phyloP scores from a whole-genome alignment of 2,797 vertebrate species.

The Sebastes hubbsi region DNA sequence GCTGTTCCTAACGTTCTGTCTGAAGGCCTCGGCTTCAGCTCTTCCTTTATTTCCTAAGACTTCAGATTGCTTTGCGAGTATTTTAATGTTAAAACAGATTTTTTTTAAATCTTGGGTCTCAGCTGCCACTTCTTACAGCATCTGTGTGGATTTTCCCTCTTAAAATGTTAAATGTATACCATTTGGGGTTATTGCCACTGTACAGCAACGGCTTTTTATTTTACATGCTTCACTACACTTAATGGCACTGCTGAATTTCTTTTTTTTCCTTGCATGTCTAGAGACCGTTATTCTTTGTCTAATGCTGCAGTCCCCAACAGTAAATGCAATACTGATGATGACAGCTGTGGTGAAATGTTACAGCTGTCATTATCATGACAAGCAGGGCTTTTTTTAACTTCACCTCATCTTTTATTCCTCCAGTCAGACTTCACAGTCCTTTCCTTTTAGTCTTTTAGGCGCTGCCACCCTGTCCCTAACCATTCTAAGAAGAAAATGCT shows the following conservation, averaged over 20 bases:
- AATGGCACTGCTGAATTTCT: neutral
- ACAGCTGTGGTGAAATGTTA: slow-evolving; percentile 30
- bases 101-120: neutral
- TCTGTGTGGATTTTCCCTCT: neutral
- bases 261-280: neutral
- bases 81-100: neutral
- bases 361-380: slow-evolving; percentile 41
- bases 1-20: neutral
- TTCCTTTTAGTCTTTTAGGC: slow-evolving; percentile 30
- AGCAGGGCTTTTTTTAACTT: slow-evolving; percentile 23
- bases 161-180: neutral
- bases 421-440: slow-evolving; percentile 34
- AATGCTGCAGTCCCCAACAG: neutral
- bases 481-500: slow-evolving; percentile 1
- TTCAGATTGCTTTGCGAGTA: neutral
- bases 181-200: neutral
- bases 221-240: neutral
- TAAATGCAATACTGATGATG: slow-evolving; percentile 31
- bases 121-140: neutral
- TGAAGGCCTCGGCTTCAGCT: neutral
- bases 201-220: neutral
- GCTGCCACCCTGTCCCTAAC: slow-evolving; percentile 22
- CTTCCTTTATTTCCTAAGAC: neutral
- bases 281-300: neutral
- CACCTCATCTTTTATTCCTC: slow-evolving; percentile 41